Evolutionary conservation across 2,888 invertebrate species (phyloP).

Genomic region (Dicycla oo): DNA sequence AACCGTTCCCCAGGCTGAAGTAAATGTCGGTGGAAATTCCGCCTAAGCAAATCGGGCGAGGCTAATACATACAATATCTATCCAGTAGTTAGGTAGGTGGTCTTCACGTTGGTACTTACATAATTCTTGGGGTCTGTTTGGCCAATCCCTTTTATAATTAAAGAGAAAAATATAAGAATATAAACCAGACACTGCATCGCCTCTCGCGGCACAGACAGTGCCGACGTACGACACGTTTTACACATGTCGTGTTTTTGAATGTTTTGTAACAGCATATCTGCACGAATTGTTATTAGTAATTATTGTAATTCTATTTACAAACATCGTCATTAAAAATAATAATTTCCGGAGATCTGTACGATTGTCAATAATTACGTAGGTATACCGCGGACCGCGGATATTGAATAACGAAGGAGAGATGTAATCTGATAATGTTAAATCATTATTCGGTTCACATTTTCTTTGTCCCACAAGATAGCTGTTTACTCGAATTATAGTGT

Average conservation of each 20-base stretch:
- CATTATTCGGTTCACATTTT: constrained; percentile 47
- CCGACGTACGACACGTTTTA: constrained; percentile 18
- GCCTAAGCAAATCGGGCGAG: constrained; percentile 31
- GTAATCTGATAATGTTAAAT: constrained; percentile 61
- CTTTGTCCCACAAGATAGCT: constrained; percentile 44
- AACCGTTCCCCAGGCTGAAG: constrained; percentile 41
- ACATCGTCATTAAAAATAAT: constrained; percentile 70
- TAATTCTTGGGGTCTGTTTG: constrained; percentile 71
- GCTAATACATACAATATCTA: constrained; percentile 24
- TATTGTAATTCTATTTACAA: constrained; percentile 47
- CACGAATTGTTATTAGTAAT: constrained; percentile 25
- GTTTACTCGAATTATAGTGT: constrained; percentile 38
- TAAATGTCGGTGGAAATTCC: constrained; percentile 39
- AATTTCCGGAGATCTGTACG: constrained; percentile 74
- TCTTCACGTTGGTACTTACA: constrained; percentile 67
- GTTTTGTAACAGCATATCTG: constrained; percentile 9
- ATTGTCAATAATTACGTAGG: constrained; percentile 64
- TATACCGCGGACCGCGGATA: constrained; percentile 62
- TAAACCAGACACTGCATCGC: constrained; percentile 39
- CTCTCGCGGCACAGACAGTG: constrained; percentile 3
- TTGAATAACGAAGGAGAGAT: constrained; percentile 62
- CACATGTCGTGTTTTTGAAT: constrained; percentile 40
- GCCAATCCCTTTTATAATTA: constrained; percentile 61
- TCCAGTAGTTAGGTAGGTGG: neutral
- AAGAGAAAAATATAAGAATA: constrained; percentile 62